Percentiles rank a stretch among this genome's conserved stretches.
phyloP scores from a whole-genome alignment of 2,113 vertebrate species.

The Clupea harengus region DNA sequence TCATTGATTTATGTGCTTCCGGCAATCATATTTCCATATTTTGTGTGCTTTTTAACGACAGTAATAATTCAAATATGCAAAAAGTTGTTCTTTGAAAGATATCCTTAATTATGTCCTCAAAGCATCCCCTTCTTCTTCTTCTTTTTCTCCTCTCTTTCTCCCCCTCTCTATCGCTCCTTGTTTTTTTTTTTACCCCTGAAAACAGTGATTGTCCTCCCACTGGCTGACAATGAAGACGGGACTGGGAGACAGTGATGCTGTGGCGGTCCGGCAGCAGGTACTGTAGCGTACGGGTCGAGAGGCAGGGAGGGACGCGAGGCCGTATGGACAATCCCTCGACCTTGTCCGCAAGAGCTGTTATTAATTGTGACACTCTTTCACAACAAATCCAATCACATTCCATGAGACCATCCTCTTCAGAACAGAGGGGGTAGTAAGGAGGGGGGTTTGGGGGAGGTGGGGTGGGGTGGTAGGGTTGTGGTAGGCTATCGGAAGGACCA shows the following conservation, averaged over 20 bases:
- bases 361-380: constrained; percentile 99
- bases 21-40: constrained; percentile 99
- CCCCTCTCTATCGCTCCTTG: constrained; percentile 79
- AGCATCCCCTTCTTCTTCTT: constrained; percentile 73
- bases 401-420: constrained; percentile 81
- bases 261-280: background rate
- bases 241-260: constrained; percentile 25
- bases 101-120: constrained; percentile 99
- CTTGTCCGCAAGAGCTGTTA: constrained; percentile 84
- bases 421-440: constrained; percentile 25
- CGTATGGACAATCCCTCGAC: constrained; percentile 63
- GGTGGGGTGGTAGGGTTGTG: background rate
- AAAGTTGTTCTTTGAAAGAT: constrained; percentile 99
- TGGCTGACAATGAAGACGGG: constrained; percentile 79
- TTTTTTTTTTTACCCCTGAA: constrained; percentile 44
- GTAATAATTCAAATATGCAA: constrained; percentile 99
- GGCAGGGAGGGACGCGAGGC: background rate
- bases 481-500: background rate
- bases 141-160: constrained; percentile 40
- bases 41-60: constrained; percentile 99
- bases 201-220: constrained; percentile 55
- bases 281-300: background rate
- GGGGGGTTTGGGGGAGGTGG: background rate
- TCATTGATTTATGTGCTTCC: constrained; percentile 99
- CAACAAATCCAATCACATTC: constrained; percentile 93